Conservation (phyloP, 1,140 invertebrate genomes). For the Drosophila varians region DNA sequence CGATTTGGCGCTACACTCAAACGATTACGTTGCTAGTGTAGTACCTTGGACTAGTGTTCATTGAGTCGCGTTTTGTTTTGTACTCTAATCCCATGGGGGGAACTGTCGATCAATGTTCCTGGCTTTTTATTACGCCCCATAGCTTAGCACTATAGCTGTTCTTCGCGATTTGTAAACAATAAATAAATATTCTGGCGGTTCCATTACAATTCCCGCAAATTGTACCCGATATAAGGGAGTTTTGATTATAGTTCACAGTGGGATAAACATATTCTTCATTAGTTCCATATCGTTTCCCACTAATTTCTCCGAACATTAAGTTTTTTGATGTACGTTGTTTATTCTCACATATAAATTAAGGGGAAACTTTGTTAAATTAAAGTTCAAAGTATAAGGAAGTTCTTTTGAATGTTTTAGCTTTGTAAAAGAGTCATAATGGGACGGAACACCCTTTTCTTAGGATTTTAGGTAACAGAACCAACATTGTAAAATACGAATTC, state of each 20-base stretch:
- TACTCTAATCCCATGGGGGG: constrained; percentile 9
- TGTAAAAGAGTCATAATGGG: neutral
- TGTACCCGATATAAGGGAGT: constrained; percentile 6
- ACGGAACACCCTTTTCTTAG: neutral
- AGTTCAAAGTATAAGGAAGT: neutral
- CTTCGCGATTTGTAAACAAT: neutral
- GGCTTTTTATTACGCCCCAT: constrained; percentile 6
- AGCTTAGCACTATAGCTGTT: neutral
- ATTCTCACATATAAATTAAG: neutral
- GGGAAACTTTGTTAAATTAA: neutral
- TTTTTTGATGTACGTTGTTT: neutral
- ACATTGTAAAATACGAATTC: neutral
- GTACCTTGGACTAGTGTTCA: constrained; percentile 43
- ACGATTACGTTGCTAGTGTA: constrained; percentile 12
- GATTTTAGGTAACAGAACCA: neutral
- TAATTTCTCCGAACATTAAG: neutral
- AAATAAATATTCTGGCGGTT: neutral
- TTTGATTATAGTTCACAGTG: neutral
- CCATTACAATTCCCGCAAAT: constrained; percentile 9
- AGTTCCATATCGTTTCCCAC: constrained; percentile 4
- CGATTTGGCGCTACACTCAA: constrained; percentile 15
- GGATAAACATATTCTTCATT: neutral
- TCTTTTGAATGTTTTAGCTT: neutral
- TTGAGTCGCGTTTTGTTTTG: constrained; percentile 18
- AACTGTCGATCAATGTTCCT: constrained; percentile 4